Conservation (phyloP, 2,888 invertebrate species). For the Ophion ventricosus region DNA sequence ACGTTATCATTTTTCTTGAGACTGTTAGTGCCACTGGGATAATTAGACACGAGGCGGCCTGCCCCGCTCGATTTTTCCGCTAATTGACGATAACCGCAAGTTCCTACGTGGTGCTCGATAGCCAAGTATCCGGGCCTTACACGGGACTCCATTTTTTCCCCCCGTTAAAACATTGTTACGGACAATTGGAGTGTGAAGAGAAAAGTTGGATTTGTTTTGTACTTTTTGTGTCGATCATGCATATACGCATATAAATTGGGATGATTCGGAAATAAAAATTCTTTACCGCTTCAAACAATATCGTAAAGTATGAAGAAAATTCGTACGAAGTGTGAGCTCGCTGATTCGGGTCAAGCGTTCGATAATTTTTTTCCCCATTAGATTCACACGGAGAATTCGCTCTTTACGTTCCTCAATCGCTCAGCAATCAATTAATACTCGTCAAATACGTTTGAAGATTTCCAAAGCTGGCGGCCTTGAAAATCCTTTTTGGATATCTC, state of each 20-base stretch:
- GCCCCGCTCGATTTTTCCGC: conserved; percentile 26
- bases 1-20: background rate
- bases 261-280: background rate
- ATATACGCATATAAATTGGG: conserved; percentile 9
- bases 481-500: too few relatives aligned
- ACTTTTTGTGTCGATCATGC: conserved; percentile 35
- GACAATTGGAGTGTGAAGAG: conserved; percentile 44
- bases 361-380: background rate
- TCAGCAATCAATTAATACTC: background rate
- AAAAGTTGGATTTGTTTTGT: conserved; percentile 32
- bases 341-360: background rate
- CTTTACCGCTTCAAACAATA: conserved; percentile 53
- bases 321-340: conserved; percentile 28
- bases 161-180: conserved; percentile 24
- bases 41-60: conserved; percentile 20
- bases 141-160: background rate
- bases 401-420: background rate
- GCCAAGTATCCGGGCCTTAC: background rate
- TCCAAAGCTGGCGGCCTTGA: background rate
- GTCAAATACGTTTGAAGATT: background rate
- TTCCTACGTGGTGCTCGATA: background rate
- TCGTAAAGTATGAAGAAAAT: conserved; percentile 45
- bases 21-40: conserved; percentile 27
- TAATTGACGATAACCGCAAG: background rate
- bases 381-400: background rate